These are phyloP conservation scores for Epinephelus lanceolatus DNA, from an alignment of 2,113 vertebrate species.

Conservation along the genomic window DNA sequence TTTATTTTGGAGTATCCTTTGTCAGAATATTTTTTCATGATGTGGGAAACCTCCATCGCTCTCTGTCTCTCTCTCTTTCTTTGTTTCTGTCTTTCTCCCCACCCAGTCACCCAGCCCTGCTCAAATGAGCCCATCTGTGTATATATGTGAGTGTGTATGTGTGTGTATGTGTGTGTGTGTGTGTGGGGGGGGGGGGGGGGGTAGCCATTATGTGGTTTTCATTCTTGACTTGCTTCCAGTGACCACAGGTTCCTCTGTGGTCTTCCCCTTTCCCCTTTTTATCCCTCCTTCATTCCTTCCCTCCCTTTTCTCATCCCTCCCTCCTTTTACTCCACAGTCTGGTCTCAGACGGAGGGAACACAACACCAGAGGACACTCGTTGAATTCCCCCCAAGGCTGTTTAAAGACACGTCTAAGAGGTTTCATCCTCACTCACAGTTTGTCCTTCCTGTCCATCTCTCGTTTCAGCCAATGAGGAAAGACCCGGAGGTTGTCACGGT, in stretches of 20 bases:
- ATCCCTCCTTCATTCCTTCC: conserved; percentile 61
- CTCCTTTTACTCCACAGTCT: conserved; percentile 41
- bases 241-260: conserved; percentile 82
- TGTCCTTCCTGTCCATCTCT: conserved; percentile 63
- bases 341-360: background rate
- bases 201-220: conserved; percentile 81
- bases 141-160: conserved; percentile 8
- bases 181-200: no score
- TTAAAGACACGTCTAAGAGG: background rate
- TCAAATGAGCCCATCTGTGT: conserved; percentile 20
- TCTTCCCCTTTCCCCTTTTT: conserved; percentile 67
- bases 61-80: conserved; percentile 14
- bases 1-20: conserved; percentile 40
- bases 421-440: conserved; percentile 51
- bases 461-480: conserved; percentile 92
- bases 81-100: conserved; percentile 29
- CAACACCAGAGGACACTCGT: background rate
- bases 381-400: background rate
- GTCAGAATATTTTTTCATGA: conserved; percentile 40
- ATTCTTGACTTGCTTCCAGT: conserved; percentile 84
- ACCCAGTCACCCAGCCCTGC: conserved; percentile 58
- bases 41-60: conserved; percentile 59
- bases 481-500: conserved; percentile 98
- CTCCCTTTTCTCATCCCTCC: conserved; percentile 55
- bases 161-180: conserved; percentile 9